Evolutionary conservation across 2,888 invertebrate species (phyloP).

Genomic region (Apamea anceps): DNA sequence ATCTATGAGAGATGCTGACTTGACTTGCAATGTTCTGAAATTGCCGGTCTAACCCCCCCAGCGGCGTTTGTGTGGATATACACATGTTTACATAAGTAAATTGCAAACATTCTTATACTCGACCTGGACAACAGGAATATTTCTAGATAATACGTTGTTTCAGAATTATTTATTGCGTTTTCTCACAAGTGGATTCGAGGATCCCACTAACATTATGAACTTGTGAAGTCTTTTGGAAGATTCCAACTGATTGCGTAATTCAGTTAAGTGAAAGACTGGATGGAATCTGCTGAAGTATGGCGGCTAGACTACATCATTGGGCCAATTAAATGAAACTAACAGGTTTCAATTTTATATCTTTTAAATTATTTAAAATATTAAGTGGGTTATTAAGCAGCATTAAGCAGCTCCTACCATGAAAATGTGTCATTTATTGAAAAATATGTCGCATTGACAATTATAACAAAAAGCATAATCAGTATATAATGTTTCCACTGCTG

Average conservation of each 20-base stretch:
- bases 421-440: background rate
- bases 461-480: too few species aligned
- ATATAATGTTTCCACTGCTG: too few species aligned
- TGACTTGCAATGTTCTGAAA: background rate
- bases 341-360: background rate
- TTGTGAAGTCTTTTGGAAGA: background rate
- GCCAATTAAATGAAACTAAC: background rate
- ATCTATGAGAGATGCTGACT: too few species aligned
- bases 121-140: background rate
- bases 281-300: background rate
- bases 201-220: background rate
- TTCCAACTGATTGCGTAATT: background rate
- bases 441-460: too few species aligned
- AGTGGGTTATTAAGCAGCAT: too few species aligned
- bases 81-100: background rate
- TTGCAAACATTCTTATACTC: slow-evolving; percentile 12
- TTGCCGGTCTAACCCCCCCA: background rate
- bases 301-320: background rate
- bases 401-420: background rate
- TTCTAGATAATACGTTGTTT: background rate
- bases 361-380: background rate
- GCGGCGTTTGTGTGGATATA: background rate
- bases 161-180: background rate
- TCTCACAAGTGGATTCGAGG: background rate
- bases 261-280: background rate